phyloP scores from a whole-genome alignment of 2,797 vertebrate species.

The Sebastes trivittatus region DNA sequence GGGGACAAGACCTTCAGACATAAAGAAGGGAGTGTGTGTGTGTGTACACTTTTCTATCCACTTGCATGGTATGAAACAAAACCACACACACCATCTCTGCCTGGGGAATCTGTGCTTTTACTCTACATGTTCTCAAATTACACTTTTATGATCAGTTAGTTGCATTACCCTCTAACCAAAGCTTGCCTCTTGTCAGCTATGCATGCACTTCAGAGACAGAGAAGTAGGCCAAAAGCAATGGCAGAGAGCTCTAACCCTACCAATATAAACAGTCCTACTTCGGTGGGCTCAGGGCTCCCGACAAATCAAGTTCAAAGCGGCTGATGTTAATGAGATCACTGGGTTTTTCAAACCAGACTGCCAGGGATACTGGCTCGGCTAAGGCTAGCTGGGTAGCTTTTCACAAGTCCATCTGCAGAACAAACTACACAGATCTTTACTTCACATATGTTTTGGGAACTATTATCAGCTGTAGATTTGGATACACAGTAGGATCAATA shows the following conservation, averaged over 20 bases:
- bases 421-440: not conserved
- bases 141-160: too few species aligned
- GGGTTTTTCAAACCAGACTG: too few species aligned
- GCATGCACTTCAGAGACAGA: not conserved
- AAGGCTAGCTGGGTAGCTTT: not conserved
- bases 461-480: not conserved
- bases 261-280: not conserved
- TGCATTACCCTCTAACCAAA: too few species aligned
- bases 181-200: too few species aligned
- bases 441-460: not conserved
- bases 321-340: conserved; percentile 59
- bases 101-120: not conserved
- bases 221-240: conserved; percentile 47
- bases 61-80: not conserved
- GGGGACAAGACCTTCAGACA: conserved; percentile 7
- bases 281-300: not conserved
- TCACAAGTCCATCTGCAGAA: not conserved
- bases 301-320: conserved; percentile 38
- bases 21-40: not conserved
- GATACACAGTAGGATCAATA: not conserved
- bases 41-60: not conserved
- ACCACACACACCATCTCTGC: conserved; percentile 8
- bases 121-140: too few species aligned
- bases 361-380: too few species aligned
- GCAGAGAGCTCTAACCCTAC: not conserved